Base-by-base conservation (phyloP, 2,888 invertebrate species). In the Hybos culiciformis region DNA sequence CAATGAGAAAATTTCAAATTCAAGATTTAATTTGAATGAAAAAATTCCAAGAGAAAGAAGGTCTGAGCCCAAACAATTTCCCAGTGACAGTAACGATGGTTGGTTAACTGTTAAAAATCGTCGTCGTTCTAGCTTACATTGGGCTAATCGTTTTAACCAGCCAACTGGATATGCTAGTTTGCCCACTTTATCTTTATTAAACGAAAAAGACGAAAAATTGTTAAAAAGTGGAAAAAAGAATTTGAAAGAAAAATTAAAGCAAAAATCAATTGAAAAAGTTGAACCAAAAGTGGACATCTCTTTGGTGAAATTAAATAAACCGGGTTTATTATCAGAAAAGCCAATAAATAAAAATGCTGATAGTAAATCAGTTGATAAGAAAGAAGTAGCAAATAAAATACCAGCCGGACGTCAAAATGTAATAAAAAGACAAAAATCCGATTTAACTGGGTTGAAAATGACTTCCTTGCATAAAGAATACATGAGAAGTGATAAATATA, bases 101-200 rank as follows among this genome's bases (percentile, higher is more conserved):
- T 93, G 92, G 93, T 74, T 90, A 49, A 92, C 86, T 0, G 93
- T 93, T 0, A 81, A 86, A 54, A 80, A 82, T 37, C 73, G 81
- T 31, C 70, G 85, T 20, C 71, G 79, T 39, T 75, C 74, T 2
- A 79, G 79, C 57, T 75, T 77, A 14, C 76, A 79, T 50, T 81
- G 81, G 81, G 70, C 79, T 0, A 81, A 80, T 48, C 73, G 87
- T 46, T 88, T 83, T 56, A 75, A 84, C 55, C 82, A 84, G 58
- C 85, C 87, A 0, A 84, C 83, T 3, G 83, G 85, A 0, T 86
- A 87, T 2, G 81, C 82, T 0, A 86, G 86, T 49, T 61, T 87
- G 41, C 87, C 87, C 2, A 83, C 85, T 0, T 61, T 87, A 36
- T 78, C 62, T 3, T 48, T 62, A 48, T 42, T 68, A 47, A 59